Conservation (phyloP, 2,888 invertebrate species). For the Psylliodes chrysocephalus region DNA sequence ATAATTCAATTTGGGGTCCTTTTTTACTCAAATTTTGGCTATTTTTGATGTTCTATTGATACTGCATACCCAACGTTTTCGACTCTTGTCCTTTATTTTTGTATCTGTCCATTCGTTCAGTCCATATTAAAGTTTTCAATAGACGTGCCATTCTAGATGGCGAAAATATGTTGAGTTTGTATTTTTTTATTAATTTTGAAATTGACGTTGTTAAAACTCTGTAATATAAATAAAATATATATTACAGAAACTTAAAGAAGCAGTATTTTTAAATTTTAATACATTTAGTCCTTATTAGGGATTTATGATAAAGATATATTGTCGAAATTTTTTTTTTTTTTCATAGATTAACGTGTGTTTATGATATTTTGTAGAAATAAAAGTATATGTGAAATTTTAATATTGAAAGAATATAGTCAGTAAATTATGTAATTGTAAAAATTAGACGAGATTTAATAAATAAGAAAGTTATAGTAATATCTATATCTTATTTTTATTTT, state of each 20-base stretch:
- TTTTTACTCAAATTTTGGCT: no score
- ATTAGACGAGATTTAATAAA: conserved; percentile 8
- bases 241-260: conserved; percentile 2
- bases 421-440: conserved; percentile 16
- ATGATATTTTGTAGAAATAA: conserved; percentile 16
- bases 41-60: no score
- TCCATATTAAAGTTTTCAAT: conserved; percentile 34
- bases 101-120: conserved; percentile 7
- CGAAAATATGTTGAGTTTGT: not conserved
- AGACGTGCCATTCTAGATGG: conserved; percentile 11
- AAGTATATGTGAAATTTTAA: conserved; percentile 2
- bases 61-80: not conserved
- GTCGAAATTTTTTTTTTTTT: conserved; percentile 3
- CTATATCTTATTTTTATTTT: conserved; percentile 7
- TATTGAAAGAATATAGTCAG: not conserved
- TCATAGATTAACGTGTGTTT: conserved; percentile 12
- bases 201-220: not conserved
- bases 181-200: not conserved
- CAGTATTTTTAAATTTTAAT: conserved; percentile 19
- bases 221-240: no score
- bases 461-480: not conserved
- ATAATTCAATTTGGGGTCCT: no score
- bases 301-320: not conserved
- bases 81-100: conserved; percentile 4
- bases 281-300: not conserved